Evolutionary conservation across 2,113 vertebrate species (phyloP), one percentile per base, ranked within the genome.

Genomic region (Vulpes vulpes): DNA sequence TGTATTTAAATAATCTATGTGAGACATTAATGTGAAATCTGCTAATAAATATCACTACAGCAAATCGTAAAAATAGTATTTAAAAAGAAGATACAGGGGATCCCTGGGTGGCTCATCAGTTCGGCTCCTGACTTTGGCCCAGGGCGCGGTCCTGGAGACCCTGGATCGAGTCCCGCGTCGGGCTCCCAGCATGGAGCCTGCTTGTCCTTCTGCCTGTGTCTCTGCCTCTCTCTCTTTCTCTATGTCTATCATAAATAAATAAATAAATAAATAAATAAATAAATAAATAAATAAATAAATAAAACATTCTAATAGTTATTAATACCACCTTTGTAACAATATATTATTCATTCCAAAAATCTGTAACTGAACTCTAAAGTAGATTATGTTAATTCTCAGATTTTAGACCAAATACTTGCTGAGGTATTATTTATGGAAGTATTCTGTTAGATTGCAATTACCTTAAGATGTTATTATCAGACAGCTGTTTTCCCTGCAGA

Each of bases 1-100:
- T 53, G 11, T 73, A 53, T 86, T 96, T 88, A 92, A 95, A 65
- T 95, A 88, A 49, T 73, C 83, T 92, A 23, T 92, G 12, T 79
- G 71, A 79, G 43, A 23, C 65, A 69, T 62, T 79, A 79, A 43
- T 90, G 11, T 94, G 59, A 97, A 94, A 89, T 91, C 8, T 88
- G 7, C 71, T 92, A 85, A 35, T 89, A 76, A 84, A 89, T 25
- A 35, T 81, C 62, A 85, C 82, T 87, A 25, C 6, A 93, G 25
- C 59, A 32, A 94, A 65, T 93, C 10, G 69, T 30, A 81, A 91
- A 91, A 91, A 27, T 88, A n/a, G 78, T 49, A n/a, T 35, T 94
- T 69, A 89, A 92, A 79, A 92, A 67, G 55, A 71, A 84, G 49
- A 20, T 83, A 80, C 14, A 43, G 43, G 43, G 43, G 43, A 43